Percentiles rank a stretch among this genome's conserved stretches.
These are phyloP conservation scores for Polypterus senegalus DNA, from an alignment of 2,113 vertebrate genomes.

Conservation along the genomic window DNA sequence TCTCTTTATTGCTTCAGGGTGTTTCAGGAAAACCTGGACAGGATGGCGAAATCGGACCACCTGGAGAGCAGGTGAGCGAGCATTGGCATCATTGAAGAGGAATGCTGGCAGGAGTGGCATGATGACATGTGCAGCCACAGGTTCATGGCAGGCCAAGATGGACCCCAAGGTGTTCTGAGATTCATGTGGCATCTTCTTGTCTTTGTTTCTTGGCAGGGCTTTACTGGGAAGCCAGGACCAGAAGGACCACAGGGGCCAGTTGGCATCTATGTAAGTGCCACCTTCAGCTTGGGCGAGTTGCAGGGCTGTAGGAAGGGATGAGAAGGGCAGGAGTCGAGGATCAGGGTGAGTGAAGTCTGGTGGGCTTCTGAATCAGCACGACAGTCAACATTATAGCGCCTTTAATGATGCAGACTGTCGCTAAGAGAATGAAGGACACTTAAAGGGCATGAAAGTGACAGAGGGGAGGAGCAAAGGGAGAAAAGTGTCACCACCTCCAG, in stretches of 20 bases:
- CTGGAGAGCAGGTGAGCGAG: constrained; percentile 53
- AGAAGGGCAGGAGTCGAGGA: no score
- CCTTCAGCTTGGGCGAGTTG: not conserved
- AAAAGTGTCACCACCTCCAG: no score
- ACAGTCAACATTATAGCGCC: no score
- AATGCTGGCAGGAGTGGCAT: not conserved
- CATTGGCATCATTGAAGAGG: not conserved
- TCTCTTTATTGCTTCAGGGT: constrained; percentile 42
- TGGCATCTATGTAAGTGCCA: constrained; percentile 72
- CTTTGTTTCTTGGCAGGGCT: constrained; percentile 42
- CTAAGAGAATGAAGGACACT: no score
- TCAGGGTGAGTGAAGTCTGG: no score
- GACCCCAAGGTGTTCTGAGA: not conserved
- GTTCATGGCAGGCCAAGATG: no score
- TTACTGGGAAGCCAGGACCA: constrained; percentile 58
- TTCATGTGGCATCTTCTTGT: not conserved
- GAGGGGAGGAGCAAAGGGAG: no score
- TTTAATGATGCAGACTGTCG: no score
- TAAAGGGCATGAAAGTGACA: no score
- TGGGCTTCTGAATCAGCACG: no score
- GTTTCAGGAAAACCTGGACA: constrained; percentile 45
- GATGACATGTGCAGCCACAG: no score
- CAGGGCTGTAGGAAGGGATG: no score
- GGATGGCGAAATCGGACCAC: constrained; percentile 39
- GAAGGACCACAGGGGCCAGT: constrained; percentile 70